Evolutionary conservation across 2,888 invertebrate species (phyloP), one percentile per base, ranked within the genome.

Genomic region (Acanthococcus lagerstroemiae): DNA sequence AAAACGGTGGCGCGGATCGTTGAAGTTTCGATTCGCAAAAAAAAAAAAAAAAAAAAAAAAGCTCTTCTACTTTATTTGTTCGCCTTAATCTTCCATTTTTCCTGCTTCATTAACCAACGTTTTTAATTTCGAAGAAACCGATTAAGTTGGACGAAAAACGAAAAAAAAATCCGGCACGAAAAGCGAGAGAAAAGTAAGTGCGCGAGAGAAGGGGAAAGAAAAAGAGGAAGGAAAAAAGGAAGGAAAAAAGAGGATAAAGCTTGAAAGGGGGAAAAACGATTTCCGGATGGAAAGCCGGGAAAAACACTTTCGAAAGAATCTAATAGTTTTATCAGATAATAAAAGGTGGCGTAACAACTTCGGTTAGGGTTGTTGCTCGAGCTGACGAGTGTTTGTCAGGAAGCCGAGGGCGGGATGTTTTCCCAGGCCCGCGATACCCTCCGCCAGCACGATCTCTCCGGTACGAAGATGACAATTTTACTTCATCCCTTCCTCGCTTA

Each of bases 281-380:
- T 57, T 57, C 57, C 57, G 12, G 57, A 57, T 45, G 46, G 45
- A 44, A 57, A 57, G 57, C 44, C 45, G 57, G 45, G 45, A 44
- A 57, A 57, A 37, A 57, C 57, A 44, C 22, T 57, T 57, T 57
- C 46, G 24, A 45, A 60, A 46, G 48, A 60, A 46, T 60, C 58
- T 60, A 60, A 60, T 60, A 60, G 48, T 48, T 60, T 60, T 60
- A 48, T 57, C 58, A 60, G 58, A 60, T 60, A 60, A 48, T 60
- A 48, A 60, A 60, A 60, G 58, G 58, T 60, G 48, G 58, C 48
- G 58, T 60, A 60, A 60, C 58, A 60, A 60, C 58, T 57, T 60
- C 58, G 58, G 48, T 60, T 24, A 60, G 58, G 58, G 58, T 60
- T 60, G 58, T 60, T 60, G 58, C 58, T 60, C 48, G 48, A 60